A percentile compares a stretch with the other conserved stretches of the same genome.
phyloP scores from a whole-genome alignment of 2,113 vertebrate species.

The Furnarius figulus region DNA sequence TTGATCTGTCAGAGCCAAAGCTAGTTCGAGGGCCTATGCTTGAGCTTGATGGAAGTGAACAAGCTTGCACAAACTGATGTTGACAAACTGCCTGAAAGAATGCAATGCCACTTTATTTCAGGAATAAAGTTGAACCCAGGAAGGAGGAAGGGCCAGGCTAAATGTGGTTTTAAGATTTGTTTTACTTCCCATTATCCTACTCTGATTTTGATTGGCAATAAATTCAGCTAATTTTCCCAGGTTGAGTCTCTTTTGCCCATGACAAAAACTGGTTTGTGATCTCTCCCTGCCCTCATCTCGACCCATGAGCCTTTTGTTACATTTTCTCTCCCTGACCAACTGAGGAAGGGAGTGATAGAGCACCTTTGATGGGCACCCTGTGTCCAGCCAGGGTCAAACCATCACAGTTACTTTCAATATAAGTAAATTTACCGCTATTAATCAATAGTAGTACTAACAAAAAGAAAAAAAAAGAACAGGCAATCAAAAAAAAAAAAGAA shows the following conservation, averaged over 20 bases:
- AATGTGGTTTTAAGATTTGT: background rate
- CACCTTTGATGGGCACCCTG: background rate
- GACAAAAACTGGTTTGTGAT: background rate
- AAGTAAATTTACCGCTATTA: background rate
- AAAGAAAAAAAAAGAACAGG: background rate
- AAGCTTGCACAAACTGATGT: background rate
- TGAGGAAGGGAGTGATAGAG: background rate
- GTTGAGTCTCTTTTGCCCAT: background rate
- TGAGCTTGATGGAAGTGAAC: background rate
- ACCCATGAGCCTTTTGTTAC: background rate
- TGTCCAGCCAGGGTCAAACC: background rate
- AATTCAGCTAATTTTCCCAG: background rate
- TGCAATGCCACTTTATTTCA: background rate
- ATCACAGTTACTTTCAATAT: background rate
- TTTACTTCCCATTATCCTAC: background rate
- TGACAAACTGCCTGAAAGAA: background rate
- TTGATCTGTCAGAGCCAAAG: background rate
- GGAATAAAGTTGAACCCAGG: background rate
- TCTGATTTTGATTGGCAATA: background rate
- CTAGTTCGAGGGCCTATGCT: fast-evolving
- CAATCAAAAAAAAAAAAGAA: background rate
- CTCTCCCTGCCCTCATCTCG: no score
- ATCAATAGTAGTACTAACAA: background rate
- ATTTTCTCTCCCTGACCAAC: background rate
- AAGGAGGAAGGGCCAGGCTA: background rate